Conservation (phyloP, 2,888 invertebrate genomes). For the Lumbricus terrestris region DNA sequence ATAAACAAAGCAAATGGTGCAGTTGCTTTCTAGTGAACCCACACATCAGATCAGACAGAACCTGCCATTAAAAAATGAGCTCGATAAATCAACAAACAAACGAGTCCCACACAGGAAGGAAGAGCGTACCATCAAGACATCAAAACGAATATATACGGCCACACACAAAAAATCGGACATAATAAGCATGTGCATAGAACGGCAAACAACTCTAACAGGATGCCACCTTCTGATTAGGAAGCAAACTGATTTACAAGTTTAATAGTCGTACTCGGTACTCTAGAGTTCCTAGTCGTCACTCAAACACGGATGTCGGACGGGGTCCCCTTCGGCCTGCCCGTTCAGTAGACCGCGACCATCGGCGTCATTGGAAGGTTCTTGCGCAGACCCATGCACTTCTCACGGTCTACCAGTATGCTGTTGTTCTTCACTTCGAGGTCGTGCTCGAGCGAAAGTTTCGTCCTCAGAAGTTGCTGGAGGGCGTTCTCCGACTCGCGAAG, state of each 20-base stretch:
- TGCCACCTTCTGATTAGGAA: neutral
- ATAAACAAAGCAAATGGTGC: neutral
- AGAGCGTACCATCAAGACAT: neutral
- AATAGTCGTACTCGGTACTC: neutral
- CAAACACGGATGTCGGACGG: neutral
- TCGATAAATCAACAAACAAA: neutral
- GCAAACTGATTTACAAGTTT: neutral
- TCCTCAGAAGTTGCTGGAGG: conserved; percentile 70
- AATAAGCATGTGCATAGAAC: neutral
- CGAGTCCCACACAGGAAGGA: neutral
- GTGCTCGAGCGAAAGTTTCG: conserved; percentile 78
- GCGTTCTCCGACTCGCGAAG: conserved; percentile 65
- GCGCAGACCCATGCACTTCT: conserved; percentile 88
- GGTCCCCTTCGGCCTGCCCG: too few species aligned
- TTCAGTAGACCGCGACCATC: conserved; percentile 6
- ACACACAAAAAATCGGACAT: too few species aligned
- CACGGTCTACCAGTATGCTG: conserved; percentile 86
- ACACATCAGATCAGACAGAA: neutral
- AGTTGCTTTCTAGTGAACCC: neutral
- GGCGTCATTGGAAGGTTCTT: conserved; percentile 75
- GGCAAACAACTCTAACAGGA: neutral
- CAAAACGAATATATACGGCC: neutral
- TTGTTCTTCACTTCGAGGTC: conserved; percentile 84
- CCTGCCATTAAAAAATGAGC: neutral
- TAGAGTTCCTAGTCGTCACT: neutral